Base-by-base conservation (phyloP, 2,797 vertebrate genomes). In the Muscicapa comitata region DNA sequence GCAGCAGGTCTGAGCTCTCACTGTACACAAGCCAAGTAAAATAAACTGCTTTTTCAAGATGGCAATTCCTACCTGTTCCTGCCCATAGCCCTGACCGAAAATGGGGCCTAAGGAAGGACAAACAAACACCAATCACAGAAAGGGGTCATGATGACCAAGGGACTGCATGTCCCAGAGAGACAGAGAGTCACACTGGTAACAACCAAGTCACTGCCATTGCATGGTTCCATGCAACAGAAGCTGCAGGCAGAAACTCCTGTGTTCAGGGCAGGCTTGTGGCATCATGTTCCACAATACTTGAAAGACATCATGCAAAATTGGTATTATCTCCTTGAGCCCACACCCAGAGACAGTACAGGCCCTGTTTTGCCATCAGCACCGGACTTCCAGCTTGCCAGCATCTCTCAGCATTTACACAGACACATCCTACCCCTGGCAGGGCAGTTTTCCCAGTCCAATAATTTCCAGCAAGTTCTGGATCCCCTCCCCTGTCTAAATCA, bases 211-310 rank as follows among this genome's bases (percentile, higher is more conserved):
- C 35, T 0, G 12, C 51, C 28, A n/a, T 3, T 5, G 3, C 65
- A 28, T 0, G 0, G 1, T 3, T 61, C 63, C 0, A 0, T 1
- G 16, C 20, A 16, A n/a, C 7, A 17, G 33, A 50, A 86, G 26
- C 57, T 63, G 42, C 31, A n/a, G 38, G 38, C 10, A 74, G 24
- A 12, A 80, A 63, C 9, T 8, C 28, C 33, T 1, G 2, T 3
- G 1, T 2, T 63, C 53, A 83, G 28, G 35, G 35, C 17, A 75
- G 21, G 24, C 10, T 31, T 18, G 21, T 53, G 53, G 28, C 45
- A 48, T 15, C 33, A 12, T 0, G 0, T 24, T 50, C 43, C 57
- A 57, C 15, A n/a, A 5, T 12, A 40, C 17, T 6, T 43, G 35
- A 47, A 70, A 70, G 43, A 25, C 0, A 1, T 7, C 11, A 48